phyloP scores from a whole-genome alignment of 2,888 invertebrate species.

The Macrosiphum euphorbiae region DNA sequence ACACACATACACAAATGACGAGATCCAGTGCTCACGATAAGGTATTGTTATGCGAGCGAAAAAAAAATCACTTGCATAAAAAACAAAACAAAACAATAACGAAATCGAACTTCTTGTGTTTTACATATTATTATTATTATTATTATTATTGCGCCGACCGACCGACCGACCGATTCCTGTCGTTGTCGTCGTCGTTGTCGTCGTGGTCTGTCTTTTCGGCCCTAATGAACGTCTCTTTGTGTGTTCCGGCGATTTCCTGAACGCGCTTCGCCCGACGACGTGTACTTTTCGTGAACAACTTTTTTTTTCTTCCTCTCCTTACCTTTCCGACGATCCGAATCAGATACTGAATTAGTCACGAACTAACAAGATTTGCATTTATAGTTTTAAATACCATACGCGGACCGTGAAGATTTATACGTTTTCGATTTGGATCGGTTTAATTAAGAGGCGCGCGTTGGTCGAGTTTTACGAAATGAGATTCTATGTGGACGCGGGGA shows the following conservation, averaged over 20 bases:
- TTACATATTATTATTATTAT: conserved; percentile 58
- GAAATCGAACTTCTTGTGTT: conserved; percentile 55
- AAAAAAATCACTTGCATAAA: conserved; percentile 50
- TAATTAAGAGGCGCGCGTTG: conserved; percentile 56
- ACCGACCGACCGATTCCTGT: conserved; percentile 20
- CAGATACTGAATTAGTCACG: conserved; percentile 63
- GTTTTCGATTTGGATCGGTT: conserved; percentile 58
- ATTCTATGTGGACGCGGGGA: neutral
- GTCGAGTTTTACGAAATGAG: conserved; percentile 59
- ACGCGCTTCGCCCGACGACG: neutral
- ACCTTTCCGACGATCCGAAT: conserved; percentile 30
- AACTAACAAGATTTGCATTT: conserved; percentile 61
- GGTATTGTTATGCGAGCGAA: conserved; percentile 50
- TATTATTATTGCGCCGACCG: neutral
- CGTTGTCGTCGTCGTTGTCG: neutral
- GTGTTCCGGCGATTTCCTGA: conserved; percentile 23
- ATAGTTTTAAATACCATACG: conserved; percentile 61
- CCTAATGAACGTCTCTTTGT: conserved; percentile 60
- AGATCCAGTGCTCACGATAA: conserved; percentile 60
- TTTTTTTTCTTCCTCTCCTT: conserved; percentile 35
- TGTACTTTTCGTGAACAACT: conserved; percentile 59
- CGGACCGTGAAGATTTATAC: conserved; percentile 54
- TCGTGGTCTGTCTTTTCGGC: conserved; percentile 51
- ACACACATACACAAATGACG: conserved; percentile 29
- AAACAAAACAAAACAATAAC: conserved; percentile 28